Conservation (phyloP, 92 coral and sea anemone species). For the Epizoanthus fatuus region DNA sequence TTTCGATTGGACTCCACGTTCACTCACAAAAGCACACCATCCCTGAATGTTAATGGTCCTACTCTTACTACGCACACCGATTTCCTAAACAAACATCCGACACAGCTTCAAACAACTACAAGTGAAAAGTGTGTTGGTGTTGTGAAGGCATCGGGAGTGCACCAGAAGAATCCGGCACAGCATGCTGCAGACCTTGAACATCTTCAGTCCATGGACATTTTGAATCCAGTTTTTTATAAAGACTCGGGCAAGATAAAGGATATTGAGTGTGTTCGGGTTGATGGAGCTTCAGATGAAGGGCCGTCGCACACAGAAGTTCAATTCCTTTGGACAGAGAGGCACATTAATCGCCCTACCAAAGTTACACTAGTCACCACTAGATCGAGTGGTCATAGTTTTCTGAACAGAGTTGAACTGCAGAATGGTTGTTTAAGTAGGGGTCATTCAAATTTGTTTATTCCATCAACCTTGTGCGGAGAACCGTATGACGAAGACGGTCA, state of each 20-base stretch:
- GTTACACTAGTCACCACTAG: constrained; percentile 66
- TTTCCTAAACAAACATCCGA: constrained; percentile 67
- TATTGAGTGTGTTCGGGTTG: constrained; percentile 65
- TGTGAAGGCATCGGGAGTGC: constrained; percentile 75
- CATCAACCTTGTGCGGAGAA: constrained; percentile 70
- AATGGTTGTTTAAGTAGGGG: constrained; percentile 69
- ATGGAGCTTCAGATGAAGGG: constrained; percentile 73
- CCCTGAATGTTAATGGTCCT: constrained; percentile 50
- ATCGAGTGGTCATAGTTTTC: constrained; percentile 71
- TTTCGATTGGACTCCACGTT: constrained; percentile 66
- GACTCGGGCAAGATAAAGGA: constrained; percentile 54
- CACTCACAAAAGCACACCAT: constrained; percentile 68
- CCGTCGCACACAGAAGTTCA: constrained; percentile 59
- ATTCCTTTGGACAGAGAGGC: constrained; percentile 61
- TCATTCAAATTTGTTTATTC: constrained; percentile 69
- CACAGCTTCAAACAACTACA: constrained; percentile 76
- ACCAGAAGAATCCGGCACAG: constrained; percentile 70
- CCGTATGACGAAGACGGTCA: constrained; percentile 57
- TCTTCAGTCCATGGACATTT: constrained; percentile 36
- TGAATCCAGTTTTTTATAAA: constrained; percentile 47
- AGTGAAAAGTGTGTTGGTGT: constrained; percentile 75
- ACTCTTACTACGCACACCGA: constrained; percentile 71
- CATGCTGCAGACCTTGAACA: constrained; percentile 61
- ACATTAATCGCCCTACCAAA: constrained; percentile 38
- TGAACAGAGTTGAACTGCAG: constrained; percentile 67